These are phyloP conservation scores for Monomorium pharaonis DNA, from an alignment of 1,140 invertebrate species.

Conservation along the genomic window DNA sequence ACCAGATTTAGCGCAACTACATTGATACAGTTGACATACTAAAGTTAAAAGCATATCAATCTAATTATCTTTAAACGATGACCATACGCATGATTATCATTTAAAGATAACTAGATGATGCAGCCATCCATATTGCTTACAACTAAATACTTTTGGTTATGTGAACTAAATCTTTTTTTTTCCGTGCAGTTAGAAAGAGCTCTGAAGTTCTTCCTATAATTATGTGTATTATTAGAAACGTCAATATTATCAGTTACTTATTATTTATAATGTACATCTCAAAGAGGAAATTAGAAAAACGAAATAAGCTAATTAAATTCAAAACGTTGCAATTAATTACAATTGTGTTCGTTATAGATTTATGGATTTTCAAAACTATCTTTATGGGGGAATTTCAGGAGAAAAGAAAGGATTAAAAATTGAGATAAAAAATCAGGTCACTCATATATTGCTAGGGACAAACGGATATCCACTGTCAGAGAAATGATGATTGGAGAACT, in stretches of 20 bases:
- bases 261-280: background rate
- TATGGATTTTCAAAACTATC: background rate
- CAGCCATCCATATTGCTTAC: too few relatives aligned
- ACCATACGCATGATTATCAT: too few relatives aligned
- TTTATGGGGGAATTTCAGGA: background rate
- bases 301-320: background rate
- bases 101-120: too few relatives aligned
- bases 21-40: too few relatives aligned
- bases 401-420: background rate
- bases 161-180: too few relatives aligned
- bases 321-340: background rate
- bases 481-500: slow-evolving; percentile 14
- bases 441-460: background rate
- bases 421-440: background rate
- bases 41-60: too few relatives aligned
- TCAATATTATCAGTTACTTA: background rate
- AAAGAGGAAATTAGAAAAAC: background rate
- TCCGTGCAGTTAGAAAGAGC: background rate
- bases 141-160: too few relatives aligned
- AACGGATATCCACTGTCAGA: background rate
- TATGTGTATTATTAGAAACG: background rate
- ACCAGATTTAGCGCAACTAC: too few relatives aligned
- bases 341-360: background rate
- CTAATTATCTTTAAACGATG: too few relatives aligned
- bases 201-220: background rate